Conservation (phyloP, 2,113 vertebrate species). For the Rhinichthys klamathensis region DNA sequence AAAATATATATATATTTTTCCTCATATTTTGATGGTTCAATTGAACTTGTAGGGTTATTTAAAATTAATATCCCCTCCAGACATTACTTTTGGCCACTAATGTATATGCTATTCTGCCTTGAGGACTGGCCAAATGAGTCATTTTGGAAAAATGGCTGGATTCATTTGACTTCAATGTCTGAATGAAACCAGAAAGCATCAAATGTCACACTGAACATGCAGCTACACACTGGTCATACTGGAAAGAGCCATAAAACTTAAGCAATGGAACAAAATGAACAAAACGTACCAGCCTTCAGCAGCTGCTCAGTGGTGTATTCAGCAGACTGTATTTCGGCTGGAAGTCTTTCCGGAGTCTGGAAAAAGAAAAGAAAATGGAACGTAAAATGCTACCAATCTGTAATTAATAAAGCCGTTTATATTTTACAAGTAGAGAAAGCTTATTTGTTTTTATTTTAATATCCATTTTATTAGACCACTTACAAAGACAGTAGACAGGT, state of each 20-base stretch:
- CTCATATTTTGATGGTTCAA: too few relatives aligned
- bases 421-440: not conserved
- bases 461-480: constrained; percentile 44
- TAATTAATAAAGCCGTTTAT: not conserved
- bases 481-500: constrained; percentile 72
- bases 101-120: not conserved
- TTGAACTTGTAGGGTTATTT: too few relatives aligned
- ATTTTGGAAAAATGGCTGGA: not conserved
- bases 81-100: too few relatives aligned
- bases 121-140: not conserved
- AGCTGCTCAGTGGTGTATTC: constrained; percentile 66
- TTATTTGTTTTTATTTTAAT: not conserved
- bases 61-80: too few relatives aligned
- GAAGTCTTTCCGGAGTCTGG: constrained; percentile 68
- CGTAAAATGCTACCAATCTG: not conserved
- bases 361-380: constrained; percentile 7
- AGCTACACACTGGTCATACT: not conserved
- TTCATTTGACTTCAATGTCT: not conserved
- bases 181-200: not conserved
- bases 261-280: not conserved
- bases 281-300: constrained; percentile 65
- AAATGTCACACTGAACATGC: not conserved
- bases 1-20: too few relatives aligned
- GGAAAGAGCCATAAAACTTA: not conserved
- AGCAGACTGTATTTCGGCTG: constrained; percentile 63